Percentiles rank a stretch among this genome's conserved stretches.
Evolutionary conservation across 2,113 vertebrate genomes (phyloP).

Genomic region (Saiga tatarica): DNA sequence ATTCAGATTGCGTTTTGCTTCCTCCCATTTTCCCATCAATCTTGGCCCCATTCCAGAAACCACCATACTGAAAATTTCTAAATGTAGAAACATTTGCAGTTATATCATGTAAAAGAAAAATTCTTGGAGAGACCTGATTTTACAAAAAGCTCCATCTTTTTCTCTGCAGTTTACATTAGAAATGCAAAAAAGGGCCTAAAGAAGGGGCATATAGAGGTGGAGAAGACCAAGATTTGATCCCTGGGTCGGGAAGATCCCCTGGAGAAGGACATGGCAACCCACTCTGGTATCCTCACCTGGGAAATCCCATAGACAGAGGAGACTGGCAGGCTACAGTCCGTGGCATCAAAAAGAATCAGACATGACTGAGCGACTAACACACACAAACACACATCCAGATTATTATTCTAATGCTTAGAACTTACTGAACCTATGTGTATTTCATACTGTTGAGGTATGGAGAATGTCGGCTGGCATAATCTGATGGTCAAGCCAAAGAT

Average conservation of each 20-base stretch:
- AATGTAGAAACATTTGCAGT: background rate
- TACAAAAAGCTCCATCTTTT: background rate
- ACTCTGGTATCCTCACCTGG: background rate
- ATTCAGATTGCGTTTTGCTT: background rate
- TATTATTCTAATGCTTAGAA: background rate
- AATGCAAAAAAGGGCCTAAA: background rate
- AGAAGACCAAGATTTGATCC: background rate
- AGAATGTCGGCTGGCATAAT: constrained; percentile 9
- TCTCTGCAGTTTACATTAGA: background rate
- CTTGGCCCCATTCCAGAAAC: constrained; percentile 14
- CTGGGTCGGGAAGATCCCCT: background rate
- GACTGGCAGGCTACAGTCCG: background rate
- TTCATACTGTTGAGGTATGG: background rate
- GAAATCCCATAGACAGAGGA: background rate
- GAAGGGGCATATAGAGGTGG: background rate
- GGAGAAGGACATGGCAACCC: background rate
- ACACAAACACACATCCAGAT: background rate
- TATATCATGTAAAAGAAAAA: background rate
- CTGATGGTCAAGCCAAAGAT: background rate
- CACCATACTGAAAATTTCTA: background rate
- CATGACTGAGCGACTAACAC: background rate
- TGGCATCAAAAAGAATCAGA: background rate
- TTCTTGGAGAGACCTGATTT: background rate
- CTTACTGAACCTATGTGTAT: background rate
- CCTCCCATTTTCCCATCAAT: background rate